These are phyloP conservation scores for Callopanchax toddi DNA, from an alignment of 2,113 vertebrate genomes.

Conservation along the genomic window DNA sequence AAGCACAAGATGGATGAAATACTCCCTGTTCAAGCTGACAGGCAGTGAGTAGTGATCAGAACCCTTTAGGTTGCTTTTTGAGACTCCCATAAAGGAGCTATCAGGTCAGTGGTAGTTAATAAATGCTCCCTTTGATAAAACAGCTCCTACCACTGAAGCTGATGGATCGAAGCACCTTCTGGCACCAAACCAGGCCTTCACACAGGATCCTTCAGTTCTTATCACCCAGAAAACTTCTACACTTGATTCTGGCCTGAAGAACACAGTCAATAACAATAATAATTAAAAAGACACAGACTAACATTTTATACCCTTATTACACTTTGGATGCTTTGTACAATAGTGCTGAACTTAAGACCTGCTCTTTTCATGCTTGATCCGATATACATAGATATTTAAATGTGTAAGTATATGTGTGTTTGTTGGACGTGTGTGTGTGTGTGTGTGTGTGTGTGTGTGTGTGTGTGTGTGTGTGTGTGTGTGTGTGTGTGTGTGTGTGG, in stretches of 20 bases:
- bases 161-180: conserved; percentile 15
- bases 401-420: conserved; percentile 48
- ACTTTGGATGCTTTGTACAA: conserved; percentile 79
- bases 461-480: conserved; percentile 26
- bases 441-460: too few relatives aligned
- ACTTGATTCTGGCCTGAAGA: too few relatives aligned
- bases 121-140: conserved; percentile 60
- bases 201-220: conserved; percentile 26
- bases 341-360: conserved; percentile 82
- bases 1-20: conserved; percentile 50
- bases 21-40: conserved; percentile 49
- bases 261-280: conserved; percentile 51
- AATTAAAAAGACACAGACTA: conserved; percentile 63
- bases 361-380: conserved; percentile 78
- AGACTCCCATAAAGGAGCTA: conserved; percentile 62
- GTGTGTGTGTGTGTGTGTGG: conserved; percentile 53
- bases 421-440: conserved; percentile 31
- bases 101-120: conserved; percentile 61
- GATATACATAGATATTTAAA: conserved; percentile 68
- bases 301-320: conserved; percentile 75
- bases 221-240: conserved; percentile 49
- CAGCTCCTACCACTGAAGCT: conserved; percentile 47
- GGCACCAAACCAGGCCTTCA: conserved; percentile 22
- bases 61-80: conserved; percentile 9
- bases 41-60: conserved; percentile 33